Conservation (phyloP, 2,113 vertebrate species). For the Bos indicus region DNA sequence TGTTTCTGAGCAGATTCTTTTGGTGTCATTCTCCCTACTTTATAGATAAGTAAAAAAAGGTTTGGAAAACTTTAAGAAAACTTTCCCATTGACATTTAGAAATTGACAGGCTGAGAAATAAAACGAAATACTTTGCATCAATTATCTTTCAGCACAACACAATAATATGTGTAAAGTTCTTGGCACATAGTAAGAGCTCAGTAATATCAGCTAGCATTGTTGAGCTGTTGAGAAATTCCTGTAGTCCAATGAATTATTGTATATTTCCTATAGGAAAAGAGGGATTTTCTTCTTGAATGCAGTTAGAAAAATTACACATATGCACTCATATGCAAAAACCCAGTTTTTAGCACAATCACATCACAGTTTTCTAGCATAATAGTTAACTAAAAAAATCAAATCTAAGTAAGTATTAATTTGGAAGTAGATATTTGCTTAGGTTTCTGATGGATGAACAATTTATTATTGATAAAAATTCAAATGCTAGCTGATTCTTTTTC, state of each 20-base stretch:
- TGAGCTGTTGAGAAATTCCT: not conserved
- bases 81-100: not conserved
- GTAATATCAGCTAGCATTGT: not conserved
- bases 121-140: not conserved
- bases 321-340: not conserved
- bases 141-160: not conserved
- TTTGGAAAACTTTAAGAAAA: not conserved
- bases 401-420: not conserved
- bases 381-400: not conserved
- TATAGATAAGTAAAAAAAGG: not conserved
- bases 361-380: not conserved
- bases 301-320: not conserved
- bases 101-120: not conserved
- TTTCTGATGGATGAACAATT: not conserved
- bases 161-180: not conserved
- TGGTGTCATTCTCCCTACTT: not conserved
- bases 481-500: not conserved
- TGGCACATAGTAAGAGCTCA: not conserved
- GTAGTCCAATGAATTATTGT: not conserved
- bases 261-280: not conserved
- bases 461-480: not conserved
- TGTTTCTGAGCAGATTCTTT: not conserved
- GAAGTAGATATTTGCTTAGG: not conserved
- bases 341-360: not conserved
- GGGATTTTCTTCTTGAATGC: not conserved